These are phyloP conservation scores for Polypterus senegalus DNA, from an alignment of 2,113 vertebrate species.

Conservation along the genomic window DNA sequence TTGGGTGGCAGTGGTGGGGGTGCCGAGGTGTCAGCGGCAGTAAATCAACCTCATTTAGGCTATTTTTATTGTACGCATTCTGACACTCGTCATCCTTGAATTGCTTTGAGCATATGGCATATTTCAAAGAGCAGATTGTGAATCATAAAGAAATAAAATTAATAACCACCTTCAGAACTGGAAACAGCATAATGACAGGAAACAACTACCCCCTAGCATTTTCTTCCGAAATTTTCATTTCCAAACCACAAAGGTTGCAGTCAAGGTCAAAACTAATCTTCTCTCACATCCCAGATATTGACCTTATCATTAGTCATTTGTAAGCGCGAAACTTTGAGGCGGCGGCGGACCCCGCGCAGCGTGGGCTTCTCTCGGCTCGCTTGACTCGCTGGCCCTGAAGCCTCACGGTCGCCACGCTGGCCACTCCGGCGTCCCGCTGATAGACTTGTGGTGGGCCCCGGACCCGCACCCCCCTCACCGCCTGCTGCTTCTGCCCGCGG, in stretches of 20 bases:
- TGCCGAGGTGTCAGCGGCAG: constrained; percentile 54
- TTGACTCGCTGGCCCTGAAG: no score
- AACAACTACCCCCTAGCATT: constrained; percentile 62
- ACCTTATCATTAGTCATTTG: constrained; percentile 38
- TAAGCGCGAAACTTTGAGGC: constrained; percentile 23
- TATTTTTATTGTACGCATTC: constrained; percentile 84
- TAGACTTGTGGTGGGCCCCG: no score
- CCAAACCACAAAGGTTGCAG: constrained; percentile 43
- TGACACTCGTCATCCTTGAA: constrained; percentile 85
- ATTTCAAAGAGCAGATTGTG: constrained; percentile 89
- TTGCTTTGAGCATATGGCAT: constrained; percentile 89
- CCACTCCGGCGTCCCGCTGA: no score
- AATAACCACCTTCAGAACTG: constrained; percentile 77
- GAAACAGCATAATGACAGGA: constrained; percentile 72
- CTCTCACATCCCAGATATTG: constrained; percentile 32
- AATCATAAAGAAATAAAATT: constrained; percentile 93
- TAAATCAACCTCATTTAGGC: constrained; percentile 88
- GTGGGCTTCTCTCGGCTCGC: no score
- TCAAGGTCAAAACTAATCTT: constrained; percentile 66
- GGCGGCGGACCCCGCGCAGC: no score
- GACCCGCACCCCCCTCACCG: no score
- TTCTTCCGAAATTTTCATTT: constrained; percentile 39
- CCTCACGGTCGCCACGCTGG: no score
- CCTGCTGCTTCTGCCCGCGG: no score
- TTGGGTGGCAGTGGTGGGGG: constrained; percentile 27